These are phyloP conservation scores for Tridacna crocea DNA, from an alignment of 2,888 invertebrate species.

Conservation along the genomic window DNA sequence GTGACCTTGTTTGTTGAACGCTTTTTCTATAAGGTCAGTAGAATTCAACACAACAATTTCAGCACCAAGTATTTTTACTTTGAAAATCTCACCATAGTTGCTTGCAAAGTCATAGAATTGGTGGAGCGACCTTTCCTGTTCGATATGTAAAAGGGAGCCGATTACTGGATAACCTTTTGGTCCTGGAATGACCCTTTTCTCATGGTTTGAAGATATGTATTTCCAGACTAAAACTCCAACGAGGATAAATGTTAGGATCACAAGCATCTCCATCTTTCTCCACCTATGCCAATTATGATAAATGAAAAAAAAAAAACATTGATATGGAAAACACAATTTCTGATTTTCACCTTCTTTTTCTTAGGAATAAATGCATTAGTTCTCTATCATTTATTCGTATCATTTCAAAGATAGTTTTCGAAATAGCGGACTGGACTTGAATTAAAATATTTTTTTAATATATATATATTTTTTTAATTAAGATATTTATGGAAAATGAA, in stretches of 20 bases:
- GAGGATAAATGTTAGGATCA: neutral
- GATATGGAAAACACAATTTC: neutral
- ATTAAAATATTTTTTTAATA: too few relatives aligned
- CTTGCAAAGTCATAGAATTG: neutral
- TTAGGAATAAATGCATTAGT: neutral
- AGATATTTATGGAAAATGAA: too few relatives aligned
- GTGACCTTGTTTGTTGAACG: neutral
- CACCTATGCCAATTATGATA: neutral
- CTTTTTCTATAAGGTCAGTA: neutral
- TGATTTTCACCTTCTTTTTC: neutral
- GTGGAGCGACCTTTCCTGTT: neutral
- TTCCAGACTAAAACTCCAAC: neutral
- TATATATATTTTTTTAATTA: too few relatives aligned
- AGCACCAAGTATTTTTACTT: neutral
- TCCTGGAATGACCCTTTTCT: neutral
- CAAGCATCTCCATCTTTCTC: neutral
- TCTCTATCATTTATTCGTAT: neutral
- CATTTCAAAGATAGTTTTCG: too few relatives aligned
- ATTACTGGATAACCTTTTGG: neutral
- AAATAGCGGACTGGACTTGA: too few relatives aligned
- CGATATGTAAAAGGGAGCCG: neutral
- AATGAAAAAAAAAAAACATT: neutral
- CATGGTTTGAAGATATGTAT: neutral
- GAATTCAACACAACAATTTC: conserved; percentile 2
- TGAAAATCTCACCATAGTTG: neutral